phyloP scores from a whole-genome alignment of 2,888 invertebrate species.

The Meta bourneti region DNA sequence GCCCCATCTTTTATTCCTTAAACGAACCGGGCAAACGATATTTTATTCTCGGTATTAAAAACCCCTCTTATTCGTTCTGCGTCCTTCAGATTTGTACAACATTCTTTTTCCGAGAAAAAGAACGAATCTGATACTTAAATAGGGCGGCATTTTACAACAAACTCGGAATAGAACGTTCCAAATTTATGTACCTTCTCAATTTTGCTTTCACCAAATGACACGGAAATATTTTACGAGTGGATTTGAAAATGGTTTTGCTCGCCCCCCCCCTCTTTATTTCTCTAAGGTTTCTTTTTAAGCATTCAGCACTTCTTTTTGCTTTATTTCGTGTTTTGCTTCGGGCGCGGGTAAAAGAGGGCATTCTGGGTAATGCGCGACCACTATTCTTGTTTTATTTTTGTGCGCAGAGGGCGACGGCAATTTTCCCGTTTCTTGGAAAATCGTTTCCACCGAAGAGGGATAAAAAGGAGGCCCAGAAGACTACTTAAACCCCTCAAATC shows the following conservation, averaged over 20 bases:
- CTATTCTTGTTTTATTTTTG: slow-evolving; percentile 26
- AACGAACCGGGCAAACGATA: slow-evolving; percentile 32
- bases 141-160: slow-evolving; percentile 23
- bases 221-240: slow-evolving; percentile 73
- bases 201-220: slow-evolving; percentile 64
- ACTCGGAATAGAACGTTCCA: slow-evolving; percentile 1
- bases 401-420: slow-evolving; percentile 19
- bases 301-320: slow-evolving; percentile 67
- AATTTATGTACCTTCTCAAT: slow-evolving; percentile 58
- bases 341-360: slow-evolving; percentile 4
- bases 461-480: slow-evolving; percentile 18
- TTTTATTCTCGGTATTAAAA: slow-evolving; percentile 27
- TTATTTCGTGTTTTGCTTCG: slow-evolving; percentile 39
- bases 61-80: slow-evolving; percentile 1
- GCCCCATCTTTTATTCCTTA: slow-evolving; percentile 21
- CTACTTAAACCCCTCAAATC: slow-evolving; percentile 53
- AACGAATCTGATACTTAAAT: slow-evolving; percentile 22
- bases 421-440: slow-evolving; percentile 28
- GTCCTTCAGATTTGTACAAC: slow-evolving; percentile 12
- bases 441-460: slow-evolving; percentile 26
- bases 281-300: slow-evolving; percentile 44
- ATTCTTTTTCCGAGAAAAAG: background rate
- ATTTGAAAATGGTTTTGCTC: slow-evolving; percentile 48
- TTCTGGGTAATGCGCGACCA: slow-evolving; percentile 51
- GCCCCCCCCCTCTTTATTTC: slow-evolving; percentile 15